Evolutionary conservation across 2,888 invertebrate genomes (phyloP).

Genomic region (Noctua comes): DNA sequence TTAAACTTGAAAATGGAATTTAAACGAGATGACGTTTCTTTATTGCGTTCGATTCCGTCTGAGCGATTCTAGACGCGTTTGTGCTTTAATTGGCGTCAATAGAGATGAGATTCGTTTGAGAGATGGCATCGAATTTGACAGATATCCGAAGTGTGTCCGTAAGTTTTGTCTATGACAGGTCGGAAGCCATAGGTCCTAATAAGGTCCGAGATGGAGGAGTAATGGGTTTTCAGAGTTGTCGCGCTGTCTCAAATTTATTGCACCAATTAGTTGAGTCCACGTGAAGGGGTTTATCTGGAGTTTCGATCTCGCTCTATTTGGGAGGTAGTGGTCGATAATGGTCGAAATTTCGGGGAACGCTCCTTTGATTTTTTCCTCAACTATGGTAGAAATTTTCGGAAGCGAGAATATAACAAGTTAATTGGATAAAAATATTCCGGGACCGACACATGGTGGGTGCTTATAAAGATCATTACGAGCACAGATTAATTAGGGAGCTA

Average conservation of each 20-base stretch:
- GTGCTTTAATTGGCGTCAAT: constrained; percentile 77
- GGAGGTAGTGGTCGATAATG: constrained; percentile 89
- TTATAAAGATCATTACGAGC: constrained; percentile 79
- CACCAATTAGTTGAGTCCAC: constrained; percentile 89
- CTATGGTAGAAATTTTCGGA: constrained; percentile 84
- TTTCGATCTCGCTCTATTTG: constrained; percentile 88
- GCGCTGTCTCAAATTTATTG: constrained; percentile 87
- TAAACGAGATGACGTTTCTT: constrained; percentile 87
- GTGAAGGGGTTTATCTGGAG: constrained; percentile 85
- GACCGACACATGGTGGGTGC: constrained; percentile 80
- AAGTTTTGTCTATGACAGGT: constrained; percentile 76
- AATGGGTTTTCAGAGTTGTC: constrained; percentile 81
- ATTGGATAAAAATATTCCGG: constrained; percentile 87
- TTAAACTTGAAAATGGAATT: constrained; percentile 84
- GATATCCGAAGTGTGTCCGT: constrained; percentile 75
- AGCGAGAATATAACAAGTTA: constrained; percentile 90
- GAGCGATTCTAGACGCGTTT: constrained; percentile 77
- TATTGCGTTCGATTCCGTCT: constrained; percentile 73
- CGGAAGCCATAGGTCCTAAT: constrained; percentile 76
- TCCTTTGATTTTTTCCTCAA: constrained; percentile 78
- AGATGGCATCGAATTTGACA: constrained; percentile 74
- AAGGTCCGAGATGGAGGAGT: constrained; percentile 77
- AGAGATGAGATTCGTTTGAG: constrained; percentile 79
- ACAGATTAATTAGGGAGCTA: constrained; percentile 84
- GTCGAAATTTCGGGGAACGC: constrained; percentile 86